Conservation (phyloP, 2,888 invertebrate genomes). For the Suillia variegata region DNA sequence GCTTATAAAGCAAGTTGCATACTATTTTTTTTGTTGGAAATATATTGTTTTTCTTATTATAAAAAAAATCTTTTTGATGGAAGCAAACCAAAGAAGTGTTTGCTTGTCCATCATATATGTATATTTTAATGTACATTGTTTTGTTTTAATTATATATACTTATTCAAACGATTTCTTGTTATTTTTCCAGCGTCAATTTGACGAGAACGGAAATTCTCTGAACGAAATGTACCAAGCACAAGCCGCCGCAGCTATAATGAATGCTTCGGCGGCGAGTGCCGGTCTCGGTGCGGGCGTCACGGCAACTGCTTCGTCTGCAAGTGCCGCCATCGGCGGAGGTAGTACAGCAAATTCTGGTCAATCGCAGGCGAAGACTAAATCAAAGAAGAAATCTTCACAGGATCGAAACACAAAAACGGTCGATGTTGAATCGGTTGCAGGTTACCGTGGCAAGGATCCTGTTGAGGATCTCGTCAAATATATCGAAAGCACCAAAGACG, state of each 20-base stretch:
- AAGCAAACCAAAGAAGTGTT: too few species aligned
- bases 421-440: constrained; percentile 70
- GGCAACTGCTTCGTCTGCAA: background rate
- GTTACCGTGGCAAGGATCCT: constrained; percentile 79
- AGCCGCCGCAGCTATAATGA: background rate
- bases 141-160: too few species aligned
- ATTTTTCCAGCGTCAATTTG: constrained; percentile 67
- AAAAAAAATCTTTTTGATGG: too few species aligned
- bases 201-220: constrained; percentile 82
- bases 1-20: too few species aligned
- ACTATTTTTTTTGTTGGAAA: too few species aligned
- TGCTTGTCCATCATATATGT: too few species aligned
- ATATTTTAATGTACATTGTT: too few species aligned
- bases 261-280: background rate
- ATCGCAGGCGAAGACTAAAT: constrained; percentile 67
- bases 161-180: constrained; percentile 39
- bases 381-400: constrained; percentile 64
- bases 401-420: constrained; percentile 64
- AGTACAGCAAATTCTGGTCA: constrained; percentile 53
- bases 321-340: background rate
- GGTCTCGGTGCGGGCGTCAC: background rate
- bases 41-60: too few species aligned
- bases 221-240: constrained; percentile 51
- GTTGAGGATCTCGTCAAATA: constrained; percentile 78
- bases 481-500: constrained; percentile 71